phyloP scores from a whole-genome alignment of 2,797 vertebrate genomes.

The Pteropus rufus region DNA sequence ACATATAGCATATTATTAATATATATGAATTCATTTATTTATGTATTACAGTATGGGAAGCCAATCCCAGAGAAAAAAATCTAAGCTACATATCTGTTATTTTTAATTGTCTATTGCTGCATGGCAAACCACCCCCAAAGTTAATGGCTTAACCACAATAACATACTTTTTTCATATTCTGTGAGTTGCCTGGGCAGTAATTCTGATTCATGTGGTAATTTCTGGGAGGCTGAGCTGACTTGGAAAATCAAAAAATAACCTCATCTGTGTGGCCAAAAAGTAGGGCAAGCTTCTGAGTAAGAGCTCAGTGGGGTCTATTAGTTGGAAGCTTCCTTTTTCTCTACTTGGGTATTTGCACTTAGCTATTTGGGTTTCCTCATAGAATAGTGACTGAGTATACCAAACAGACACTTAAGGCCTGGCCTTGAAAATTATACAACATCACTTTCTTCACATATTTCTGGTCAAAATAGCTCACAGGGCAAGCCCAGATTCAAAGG shows the following conservation, averaged over 20 bases:
- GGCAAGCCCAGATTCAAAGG: background rate
- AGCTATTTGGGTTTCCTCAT: background rate
- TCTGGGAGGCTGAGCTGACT: background rate
- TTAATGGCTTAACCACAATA: background rate
- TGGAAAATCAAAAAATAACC: background rate
- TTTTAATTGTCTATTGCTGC: background rate
- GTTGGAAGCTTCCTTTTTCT: background rate
- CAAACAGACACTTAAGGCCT: background rate
- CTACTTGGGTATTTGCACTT: background rate
- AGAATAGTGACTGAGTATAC: background rate
- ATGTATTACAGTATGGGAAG: background rate
- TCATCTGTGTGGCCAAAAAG: background rate
- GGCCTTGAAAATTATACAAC: background rate
- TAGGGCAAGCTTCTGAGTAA: background rate
- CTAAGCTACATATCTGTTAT: background rate
- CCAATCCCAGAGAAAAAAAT: background rate
- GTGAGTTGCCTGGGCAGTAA: background rate
- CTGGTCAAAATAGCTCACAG: background rate
- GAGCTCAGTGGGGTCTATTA: background rate
- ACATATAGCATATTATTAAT: background rate
- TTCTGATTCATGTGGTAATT: background rate
- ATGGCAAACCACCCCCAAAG: background rate
- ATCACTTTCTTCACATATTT: background rate
- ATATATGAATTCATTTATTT: background rate
- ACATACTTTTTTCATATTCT: background rate